These are phyloP conservation scores for Copidosoma floridanum DNA, from an alignment of 1,140 invertebrate genomes.

Conservation along the genomic window DNA sequence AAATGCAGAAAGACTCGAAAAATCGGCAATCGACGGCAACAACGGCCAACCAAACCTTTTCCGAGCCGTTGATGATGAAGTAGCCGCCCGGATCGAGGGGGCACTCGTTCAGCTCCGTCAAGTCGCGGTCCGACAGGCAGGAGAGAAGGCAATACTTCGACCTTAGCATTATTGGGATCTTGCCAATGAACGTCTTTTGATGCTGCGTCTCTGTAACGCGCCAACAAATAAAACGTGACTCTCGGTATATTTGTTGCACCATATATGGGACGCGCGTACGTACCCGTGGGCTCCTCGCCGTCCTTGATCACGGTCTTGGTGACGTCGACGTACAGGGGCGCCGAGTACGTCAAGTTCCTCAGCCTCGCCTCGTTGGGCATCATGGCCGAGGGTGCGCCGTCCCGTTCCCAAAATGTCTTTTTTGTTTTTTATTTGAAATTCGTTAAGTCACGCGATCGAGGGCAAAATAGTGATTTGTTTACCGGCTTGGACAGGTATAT, in stretches of 20 bases:
- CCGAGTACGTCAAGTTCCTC: constrained; percentile 88
- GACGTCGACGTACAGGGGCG: constrained; percentile 96
- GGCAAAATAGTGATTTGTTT: too few relatives aligned
- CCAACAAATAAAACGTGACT: neutral
- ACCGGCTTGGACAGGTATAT: constrained; percentile 97
- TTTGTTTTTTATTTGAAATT: too few relatives aligned
- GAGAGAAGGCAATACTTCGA: constrained; percentile 94
- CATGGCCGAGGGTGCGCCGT: constrained; percentile 96
- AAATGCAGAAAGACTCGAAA: too few relatives aligned
- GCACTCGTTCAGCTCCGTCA: constrained; percentile 97
- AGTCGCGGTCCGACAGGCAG: constrained; percentile 92
- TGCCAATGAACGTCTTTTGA: constrained; percentile 97
- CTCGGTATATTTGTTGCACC: too few relatives aligned
- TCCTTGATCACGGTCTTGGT: constrained; percentile 74
- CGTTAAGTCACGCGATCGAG: too few relatives aligned
- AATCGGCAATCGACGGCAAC: too few relatives aligned
- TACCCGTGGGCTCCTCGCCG: constrained; percentile 63
- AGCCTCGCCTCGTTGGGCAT: constrained; percentile 97
- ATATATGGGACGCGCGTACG: neutral
- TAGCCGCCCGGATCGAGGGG: constrained; percentile 96
- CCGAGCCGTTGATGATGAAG: constrained; percentile 94
- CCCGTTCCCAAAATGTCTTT: constrained; percentile 99
- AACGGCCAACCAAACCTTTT: constrained; percentile 78
- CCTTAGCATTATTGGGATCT: constrained; percentile 98
- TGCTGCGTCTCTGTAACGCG: constrained; percentile 25